Evolutionary conservation across 2,797 vertebrate genomes (phyloP), one percentile per base, ranked within the genome.

Genomic region (Cirrhinus mrigala): DNA sequence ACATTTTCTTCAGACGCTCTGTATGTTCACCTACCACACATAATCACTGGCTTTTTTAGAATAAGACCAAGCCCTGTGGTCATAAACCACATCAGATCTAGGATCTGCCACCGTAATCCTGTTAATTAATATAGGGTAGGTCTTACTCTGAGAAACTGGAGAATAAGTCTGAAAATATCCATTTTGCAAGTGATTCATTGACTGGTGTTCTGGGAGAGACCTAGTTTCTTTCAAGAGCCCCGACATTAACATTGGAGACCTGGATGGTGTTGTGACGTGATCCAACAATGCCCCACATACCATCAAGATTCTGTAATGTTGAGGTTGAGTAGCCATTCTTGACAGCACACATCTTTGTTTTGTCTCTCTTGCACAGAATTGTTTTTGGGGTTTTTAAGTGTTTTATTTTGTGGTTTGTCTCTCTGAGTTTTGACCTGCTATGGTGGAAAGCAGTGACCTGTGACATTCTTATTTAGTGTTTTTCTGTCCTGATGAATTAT

Each of bases 251-350:
- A 27, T 83, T 83, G 22, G 48, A 54, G 73, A 66, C 29, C 9
- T 66, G 82, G 22, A 76, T 83, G 46, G 60, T 44, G 15, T 33
- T 66, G 9, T n/a, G 8, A 66, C 14, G 15, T 8, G 56, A 44
- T 50, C 16, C 29, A 60, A 83, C 20, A 70, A 27, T 60, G 50
- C 52, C 78, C 76, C 76, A 62, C 73, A 71, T 78, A 56, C 54
- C 71, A 74, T 69, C 20, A 75, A 54, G 81, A 33, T 29, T 56
- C 66, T 12, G 50, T 85, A 69, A 75, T 73, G 40, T 82, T 66
- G 40, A 82, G 82, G 58, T 46, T 74, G 29, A 62, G 50, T 66
- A 76, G 74, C 56, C 40, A 62, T 52, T 50, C 68, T 33, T 66
- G 27, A 75, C 44, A 52, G 60, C 81, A 64, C 44, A 70, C 6